phyloP scores from a whole-genome alignment of 2,888 invertebrate species.

The Lasioglossum pauxillum region DNA sequence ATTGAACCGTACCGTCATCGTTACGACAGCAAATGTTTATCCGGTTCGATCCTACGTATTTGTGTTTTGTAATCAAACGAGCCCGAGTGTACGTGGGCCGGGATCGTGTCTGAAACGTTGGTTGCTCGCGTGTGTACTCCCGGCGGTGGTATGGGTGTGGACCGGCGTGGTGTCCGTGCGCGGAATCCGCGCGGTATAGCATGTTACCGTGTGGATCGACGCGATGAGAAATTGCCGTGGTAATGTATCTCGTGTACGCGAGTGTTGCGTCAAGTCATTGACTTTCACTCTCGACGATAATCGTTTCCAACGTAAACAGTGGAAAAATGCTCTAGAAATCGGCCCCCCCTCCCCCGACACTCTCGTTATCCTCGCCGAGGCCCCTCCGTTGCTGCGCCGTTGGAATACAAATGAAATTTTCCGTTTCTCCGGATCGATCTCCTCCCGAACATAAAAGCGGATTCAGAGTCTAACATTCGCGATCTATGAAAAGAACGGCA shows the following conservation, averaged over 20 bases:
- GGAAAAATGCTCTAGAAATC: conserved; percentile 43
- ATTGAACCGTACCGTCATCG: conserved; percentile 33
- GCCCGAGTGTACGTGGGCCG: conserved; percentile 44
- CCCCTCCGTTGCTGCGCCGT: background rate
- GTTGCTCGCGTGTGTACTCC: conserved; percentile 40
- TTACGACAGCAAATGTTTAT: conserved; percentile 42
- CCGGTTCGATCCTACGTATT: conserved; percentile 45
- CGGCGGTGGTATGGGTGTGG: background rate
- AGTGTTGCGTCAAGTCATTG: conserved; percentile 69
- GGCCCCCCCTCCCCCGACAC: background rate
- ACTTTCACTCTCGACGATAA: conserved; percentile 70
- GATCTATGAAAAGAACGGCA: background rate
- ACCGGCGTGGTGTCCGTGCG: conserved; percentile 39
- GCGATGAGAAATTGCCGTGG: conserved; percentile 64
- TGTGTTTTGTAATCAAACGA: conserved; percentile 59
- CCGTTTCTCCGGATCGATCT: background rate
- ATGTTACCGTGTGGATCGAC: conserved; percentile 44
- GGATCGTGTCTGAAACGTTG: conserved; percentile 48
- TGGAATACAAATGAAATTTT: background rate
- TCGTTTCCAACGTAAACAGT: conserved; percentile 27
- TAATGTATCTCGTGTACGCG: conserved; percentile 66
- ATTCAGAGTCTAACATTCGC: background rate
- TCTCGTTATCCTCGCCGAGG: background rate
- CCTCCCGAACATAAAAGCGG: background rate
- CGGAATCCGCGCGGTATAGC: conserved; percentile 55